These are phyloP conservation scores for Rhodeus uyekii DNA, from an alignment of 2,797 vertebrate species.

Conservation along the genomic window DNA sequence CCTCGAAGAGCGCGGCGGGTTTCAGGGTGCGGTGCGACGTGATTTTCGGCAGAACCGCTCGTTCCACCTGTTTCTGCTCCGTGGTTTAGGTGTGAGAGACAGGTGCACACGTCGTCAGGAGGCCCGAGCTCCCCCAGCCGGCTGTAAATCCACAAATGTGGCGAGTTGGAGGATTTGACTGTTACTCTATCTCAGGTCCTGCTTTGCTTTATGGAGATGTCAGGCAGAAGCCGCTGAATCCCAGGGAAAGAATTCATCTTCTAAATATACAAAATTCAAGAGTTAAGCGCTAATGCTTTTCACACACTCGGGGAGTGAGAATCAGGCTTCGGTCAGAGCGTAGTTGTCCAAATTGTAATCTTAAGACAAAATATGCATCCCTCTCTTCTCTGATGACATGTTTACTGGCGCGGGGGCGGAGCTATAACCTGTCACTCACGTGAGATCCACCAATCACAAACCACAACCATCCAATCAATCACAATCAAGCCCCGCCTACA, in stretches of 20 bases:
- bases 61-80: constrained; percentile 18
- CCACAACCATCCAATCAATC: too few species aligned
- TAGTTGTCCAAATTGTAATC: too few species aligned
- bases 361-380: too few species aligned
- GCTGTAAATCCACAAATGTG: constrained; percentile 67
- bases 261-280: constrained; percentile 62
- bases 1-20: neutral
- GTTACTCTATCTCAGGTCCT: constrained; percentile 58
- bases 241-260: constrained; percentile 64
- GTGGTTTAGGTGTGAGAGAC: constrained; percentile 37
- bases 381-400: too few species aligned
- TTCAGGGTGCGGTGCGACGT: neutral
- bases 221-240: constrained; percentile 50
- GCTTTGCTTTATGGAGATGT: constrained; percentile 66
- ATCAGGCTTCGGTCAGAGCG: constrained; percentile 37
- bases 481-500: too few species aligned
- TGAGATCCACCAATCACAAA: too few species aligned
- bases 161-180: constrained; percentile 65
- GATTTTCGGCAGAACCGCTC: neutral
- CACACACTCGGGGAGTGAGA: constrained; percentile 46
- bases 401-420: too few species aligned
- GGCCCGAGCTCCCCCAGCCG: constrained; percentile 44
- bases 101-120: constrained; percentile 37
- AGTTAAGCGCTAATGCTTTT: constrained; percentile 63
- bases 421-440: too few species aligned